A percentile compares a stretch with the other conserved stretches of the same genome.
Conservation (phyloP, 2,797 vertebrate species). For the Bryconaethiops microstoma region DNA sequence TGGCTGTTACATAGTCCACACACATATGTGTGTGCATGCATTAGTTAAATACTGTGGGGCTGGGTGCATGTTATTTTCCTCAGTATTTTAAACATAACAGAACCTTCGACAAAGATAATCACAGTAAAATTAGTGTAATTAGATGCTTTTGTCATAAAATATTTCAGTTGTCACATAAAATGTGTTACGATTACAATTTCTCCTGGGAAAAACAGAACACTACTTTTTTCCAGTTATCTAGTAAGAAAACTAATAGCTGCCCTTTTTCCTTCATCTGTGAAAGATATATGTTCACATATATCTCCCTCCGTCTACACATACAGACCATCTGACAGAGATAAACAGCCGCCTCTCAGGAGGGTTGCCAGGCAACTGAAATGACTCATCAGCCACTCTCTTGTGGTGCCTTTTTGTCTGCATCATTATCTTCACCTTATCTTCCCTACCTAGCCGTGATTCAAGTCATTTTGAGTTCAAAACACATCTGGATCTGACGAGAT, state of each 20-base stretch:
- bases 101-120: neutral
- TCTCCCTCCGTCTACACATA: conserved; percentile 12
- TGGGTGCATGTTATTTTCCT: neutral
- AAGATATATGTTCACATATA: neutral
- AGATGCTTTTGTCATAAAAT: neutral
- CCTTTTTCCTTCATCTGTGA: neutral
- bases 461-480: neutral
- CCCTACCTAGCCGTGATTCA: neutral
- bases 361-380: conserved; percentile 48
- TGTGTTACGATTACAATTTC: neutral
- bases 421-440: conserved; percentile 31
- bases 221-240: conserved; percentile 7
- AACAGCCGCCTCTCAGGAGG: conserved; percentile 33
- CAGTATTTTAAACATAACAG: neutral
- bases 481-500: neutral
- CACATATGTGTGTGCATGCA: neutral
- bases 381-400: conserved; percentile 43
- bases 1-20: too few species aligned
- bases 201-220: neutral
- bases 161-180: neutral
- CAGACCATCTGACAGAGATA: conserved; percentile 31
- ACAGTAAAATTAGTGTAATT: neutral
- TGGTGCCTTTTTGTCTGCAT: conserved; percentile 40
- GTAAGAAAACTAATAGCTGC: neutral
- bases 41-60: neutral